Evolutionary conservation across 2,113 vertebrate species (phyloP).

Genomic region (Anarrhichthys ocellatus): DNA sequence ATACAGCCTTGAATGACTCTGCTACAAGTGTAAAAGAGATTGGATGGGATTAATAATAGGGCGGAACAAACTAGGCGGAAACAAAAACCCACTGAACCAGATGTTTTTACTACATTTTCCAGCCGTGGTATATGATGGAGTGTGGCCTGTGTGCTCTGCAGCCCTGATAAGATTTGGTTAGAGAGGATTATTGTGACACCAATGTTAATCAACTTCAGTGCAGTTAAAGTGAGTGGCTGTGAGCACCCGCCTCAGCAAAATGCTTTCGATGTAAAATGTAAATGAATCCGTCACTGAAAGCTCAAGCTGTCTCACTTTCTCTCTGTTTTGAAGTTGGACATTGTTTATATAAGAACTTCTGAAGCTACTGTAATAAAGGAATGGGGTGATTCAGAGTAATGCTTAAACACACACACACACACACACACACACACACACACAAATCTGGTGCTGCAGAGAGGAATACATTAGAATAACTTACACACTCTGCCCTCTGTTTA

Average conservation of each 20-base stretch:
- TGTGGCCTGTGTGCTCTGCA: conserved; percentile 27
- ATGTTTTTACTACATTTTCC: conserved; percentile 42
- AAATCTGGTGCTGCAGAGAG: conserved; percentile 49
- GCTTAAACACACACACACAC: conserved; percentile 20
- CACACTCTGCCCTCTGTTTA: conserved; percentile 72
- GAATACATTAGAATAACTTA: conserved; percentile 76
- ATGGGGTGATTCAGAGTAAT: conserved; percentile 55
- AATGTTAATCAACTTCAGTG: conserved; percentile 70
- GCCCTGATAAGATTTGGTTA: conserved; percentile 47
- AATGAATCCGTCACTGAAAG: conserved; percentile 71
- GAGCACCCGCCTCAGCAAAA: conserved; percentile 63
- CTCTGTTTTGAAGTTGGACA: conserved; percentile 48
- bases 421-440: conserved; percentile 8
- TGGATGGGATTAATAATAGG: neutral
- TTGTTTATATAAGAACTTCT: conserved; percentile 70
- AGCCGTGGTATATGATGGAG: conserved; percentile 13
- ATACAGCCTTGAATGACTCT: neutral
- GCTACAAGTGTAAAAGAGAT: neutral
- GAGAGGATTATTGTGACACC: conserved; percentile 66
- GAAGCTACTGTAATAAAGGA: conserved; percentile 66
- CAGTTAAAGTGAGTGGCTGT: conserved; percentile 70
- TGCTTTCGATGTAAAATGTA: conserved; percentile 64
- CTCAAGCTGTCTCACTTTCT: conserved; percentile 33
- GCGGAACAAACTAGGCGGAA: conserved; percentile 20
- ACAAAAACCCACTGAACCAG: conserved; percentile 27